Base-by-base conservation (phyloP, 1,140 invertebrate species). In the Plodia interpunctella region DNA sequence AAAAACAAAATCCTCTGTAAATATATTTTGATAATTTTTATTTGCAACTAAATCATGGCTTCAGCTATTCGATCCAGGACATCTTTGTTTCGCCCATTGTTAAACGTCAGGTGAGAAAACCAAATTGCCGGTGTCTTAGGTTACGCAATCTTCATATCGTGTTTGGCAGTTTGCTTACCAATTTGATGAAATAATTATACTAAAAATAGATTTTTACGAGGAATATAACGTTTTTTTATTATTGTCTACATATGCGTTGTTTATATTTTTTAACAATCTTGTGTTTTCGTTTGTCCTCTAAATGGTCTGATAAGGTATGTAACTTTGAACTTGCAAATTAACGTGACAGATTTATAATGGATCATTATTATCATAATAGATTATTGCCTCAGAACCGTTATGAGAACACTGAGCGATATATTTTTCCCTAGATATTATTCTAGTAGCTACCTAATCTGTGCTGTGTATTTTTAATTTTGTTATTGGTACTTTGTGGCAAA, bases 21-120 rank as follows among this genome's bases (percentile, higher is more conserved):
- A 60, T 56, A 44, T 28, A 63, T 49, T 62, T 71, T 67, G 66
- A 66, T 59, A 55, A 2, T 57, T 64, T 10, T 49, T 44, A 52
- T 49, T 52, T 54, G 1, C 11, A 32, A 32, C 3, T 9, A 32
- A 44, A 44, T 44, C 13, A 44, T 44, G 38, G 13, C 38, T 44
- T 15, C 38, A 44, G n/a, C n/a, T 15, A 44, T 44, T 3, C 38
- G 38, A 15, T 44, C 38, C 15, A 44, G 38, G 10, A 44, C 38
- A 15, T 44, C 38, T 44, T 44, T 44, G 38, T 17, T 44, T 44
- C 38, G 38, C 38, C 13, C 38, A 44, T 15, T 44, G 15, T 15
- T 15, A 44, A 44, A 6, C n/a, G 38, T 6, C 3, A 44, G 38
- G 38, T 44, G 13, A 44, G 38, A 15, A 17, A 15, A 15, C n/a